Evolutionary conservation across 2,113 vertebrate species (phyloP).

Genomic region (Colius striatus): DNA sequence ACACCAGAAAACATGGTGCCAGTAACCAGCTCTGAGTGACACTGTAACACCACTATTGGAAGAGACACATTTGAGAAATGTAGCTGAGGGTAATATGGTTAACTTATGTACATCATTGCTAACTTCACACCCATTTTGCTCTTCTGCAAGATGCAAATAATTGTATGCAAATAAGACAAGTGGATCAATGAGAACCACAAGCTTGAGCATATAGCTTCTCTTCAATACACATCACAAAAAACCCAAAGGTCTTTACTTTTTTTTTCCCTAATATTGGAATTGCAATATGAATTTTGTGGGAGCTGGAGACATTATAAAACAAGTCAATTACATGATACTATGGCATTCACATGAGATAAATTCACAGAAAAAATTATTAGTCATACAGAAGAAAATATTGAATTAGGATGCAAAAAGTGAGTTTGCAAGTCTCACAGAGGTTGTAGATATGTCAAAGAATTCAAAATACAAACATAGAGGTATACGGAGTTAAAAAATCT

Average conservation of each 20-base stretch:
- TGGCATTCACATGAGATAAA: not conserved
- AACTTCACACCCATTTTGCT: not conserved
- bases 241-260: not conserved
- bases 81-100: not conserved
- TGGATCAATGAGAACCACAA: not conserved
- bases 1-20: not conserved
- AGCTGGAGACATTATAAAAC: not conserved
- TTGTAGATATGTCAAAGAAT: not conserved
- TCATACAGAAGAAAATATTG: not conserved
- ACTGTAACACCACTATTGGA: not conserved
- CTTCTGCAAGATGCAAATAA: not conserved
- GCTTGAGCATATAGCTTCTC: not conserved
- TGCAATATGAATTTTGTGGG: rapidly evolving
- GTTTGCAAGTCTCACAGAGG: not conserved
- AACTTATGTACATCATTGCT: not conserved
- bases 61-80: not conserved
- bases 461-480: not conserved
- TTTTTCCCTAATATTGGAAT: not conserved
- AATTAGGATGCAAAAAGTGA: not conserved
- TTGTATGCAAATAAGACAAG: too few species aligned
- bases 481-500: rapidly evolving
- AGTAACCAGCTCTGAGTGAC: not conserved
- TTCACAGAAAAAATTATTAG: not conserved
- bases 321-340: not conserved
- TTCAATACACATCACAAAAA: not conserved